Base-by-base conservation (phyloP, 1,140 invertebrate genomes). In the Oncopodura yosiiana region DNA sequence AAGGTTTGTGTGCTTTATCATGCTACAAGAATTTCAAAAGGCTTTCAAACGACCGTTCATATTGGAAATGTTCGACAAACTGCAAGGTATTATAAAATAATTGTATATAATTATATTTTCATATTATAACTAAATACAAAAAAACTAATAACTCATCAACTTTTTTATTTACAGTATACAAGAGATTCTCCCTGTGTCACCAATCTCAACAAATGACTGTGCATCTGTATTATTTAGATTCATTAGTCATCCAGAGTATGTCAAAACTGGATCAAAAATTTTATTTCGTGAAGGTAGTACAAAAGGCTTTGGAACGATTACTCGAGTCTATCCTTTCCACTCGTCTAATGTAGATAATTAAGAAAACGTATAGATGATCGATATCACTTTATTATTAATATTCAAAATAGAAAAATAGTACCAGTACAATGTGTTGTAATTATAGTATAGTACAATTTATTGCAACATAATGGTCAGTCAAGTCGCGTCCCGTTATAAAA, bases 31-130 rank as follows among this genome's bases (percentile, higher is more conserved):
- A 93, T 96, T 56, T 83, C 80, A 58, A 79, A 78, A 5, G 91
- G 91, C 16, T 95, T 93, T 72, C 90, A 96, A 76, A 85, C 87
- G 23, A 94, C 91, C 0, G 82, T 97, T 2, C 89, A 96, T 67
- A 86, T 96, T 53, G 92, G 90, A 1, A 96, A 92, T 67, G 86
- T 98, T 14, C 73, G 91, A 9, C 94, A 97, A 73, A 96, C 92
- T 0, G 92, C 88, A 18, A 82, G n/a, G n/a, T n/a, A n/a, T n/a
- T n/a, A n/a, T n/a, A n/a, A 94, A 19, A 81, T 94, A 21, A 80
- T 79, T 41, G 80, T 77, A 16, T 83, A 85, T 62, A 75, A 81
- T 71, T 75, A 75, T 23, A 66, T 72, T 4, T 66, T 67, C 34
- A 76, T 76, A 27, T 74, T 87, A 43, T 77, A 81, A 58, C 89